Conservation (phyloP, 2,113 vertebrate species). For the Coreoperca whiteheadi region DNA sequence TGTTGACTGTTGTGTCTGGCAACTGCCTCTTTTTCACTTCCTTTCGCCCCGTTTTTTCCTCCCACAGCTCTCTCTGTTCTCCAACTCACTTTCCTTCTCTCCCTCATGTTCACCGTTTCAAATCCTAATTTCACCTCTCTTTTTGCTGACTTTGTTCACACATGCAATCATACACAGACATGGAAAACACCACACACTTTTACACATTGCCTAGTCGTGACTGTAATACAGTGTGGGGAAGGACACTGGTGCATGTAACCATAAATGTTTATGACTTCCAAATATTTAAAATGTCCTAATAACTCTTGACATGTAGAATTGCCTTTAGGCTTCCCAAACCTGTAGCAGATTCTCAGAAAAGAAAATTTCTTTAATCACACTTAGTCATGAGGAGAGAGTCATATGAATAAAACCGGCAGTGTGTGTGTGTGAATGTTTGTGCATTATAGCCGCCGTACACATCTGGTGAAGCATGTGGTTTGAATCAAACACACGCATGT, state of each 20-base stretch:
- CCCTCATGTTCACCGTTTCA: neutral
- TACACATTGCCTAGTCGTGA: neutral
- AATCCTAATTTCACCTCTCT: neutral
- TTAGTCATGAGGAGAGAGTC: constrained; percentile 53
- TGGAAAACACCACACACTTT: neutral
- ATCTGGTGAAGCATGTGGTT: constrained; percentile 71
- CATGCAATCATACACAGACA: constrained; percentile 7
- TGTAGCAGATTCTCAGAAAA: constrained; percentile 32
- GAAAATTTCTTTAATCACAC: constrained; percentile 19
- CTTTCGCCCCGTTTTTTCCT: neutral
- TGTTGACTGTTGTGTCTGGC: neutral
- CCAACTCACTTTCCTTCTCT: neutral
- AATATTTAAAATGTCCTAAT: neutral
- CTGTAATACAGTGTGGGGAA: neutral
- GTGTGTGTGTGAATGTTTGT: neutral
- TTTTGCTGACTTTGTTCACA: neutral
- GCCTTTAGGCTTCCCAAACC: neutral
- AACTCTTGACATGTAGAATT: neutral
- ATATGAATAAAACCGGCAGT: constrained; percentile 19
- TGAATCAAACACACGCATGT: constrained; percentile 66
- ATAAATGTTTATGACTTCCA: neutral
- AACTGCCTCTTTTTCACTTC: neutral
- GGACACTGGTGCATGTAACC: neutral
- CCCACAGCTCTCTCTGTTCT: neutral
- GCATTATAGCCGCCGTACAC: constrained; percentile 26